Evolutionary conservation across 2,888 invertebrate species (phyloP).

Genomic region (Axea sp.): DNA sequence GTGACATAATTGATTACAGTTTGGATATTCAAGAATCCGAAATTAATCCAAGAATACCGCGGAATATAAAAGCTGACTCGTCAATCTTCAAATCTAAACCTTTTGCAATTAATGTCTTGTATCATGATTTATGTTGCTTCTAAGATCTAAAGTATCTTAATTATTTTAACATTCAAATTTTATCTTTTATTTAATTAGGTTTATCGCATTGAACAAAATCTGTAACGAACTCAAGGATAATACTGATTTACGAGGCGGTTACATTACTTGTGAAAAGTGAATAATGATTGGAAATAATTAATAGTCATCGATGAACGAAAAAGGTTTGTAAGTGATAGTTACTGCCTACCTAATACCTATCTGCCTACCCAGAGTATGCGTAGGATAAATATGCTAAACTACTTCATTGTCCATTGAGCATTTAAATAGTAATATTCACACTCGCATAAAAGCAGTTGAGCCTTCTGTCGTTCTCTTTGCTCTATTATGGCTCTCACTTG

Average conservation of each 20-base stretch:
- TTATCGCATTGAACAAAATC: neutral
- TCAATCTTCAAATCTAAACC: no score
- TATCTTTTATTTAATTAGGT: slow-evolving; percentile 3
- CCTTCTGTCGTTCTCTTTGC: slow-evolving; percentile 51
- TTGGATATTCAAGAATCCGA: no score
- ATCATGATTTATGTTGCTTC: no score
- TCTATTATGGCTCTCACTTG: slow-evolving; percentile 45
- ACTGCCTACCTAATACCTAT: slow-evolving; percentile 49
- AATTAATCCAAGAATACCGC: no score
- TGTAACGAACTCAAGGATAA: slow-evolving; percentile 27
- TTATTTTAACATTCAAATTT: no score
- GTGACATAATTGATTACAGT: no score
- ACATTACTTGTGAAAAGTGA: slow-evolving; percentile 18
- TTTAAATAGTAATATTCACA: slow-evolving; percentile 56
- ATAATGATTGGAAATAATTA: slow-evolving; percentile 41
- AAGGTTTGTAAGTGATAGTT: slow-evolving; percentile 26
- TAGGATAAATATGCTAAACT: slow-evolving; percentile 58
- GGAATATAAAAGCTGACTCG: no score
- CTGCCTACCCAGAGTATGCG: slow-evolving; percentile 37
- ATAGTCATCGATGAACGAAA: slow-evolving; percentile 22
- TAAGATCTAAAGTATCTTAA: no score
- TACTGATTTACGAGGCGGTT: slow-evolving; percentile 19
- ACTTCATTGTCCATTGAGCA: slow-evolving; percentile 50
- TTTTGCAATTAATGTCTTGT: no score
- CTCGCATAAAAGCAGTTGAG: slow-evolving; percentile 47